Base-by-base conservation (phyloP, 2,113 vertebrate species). In the Forbesichthys agassizii region DNA sequence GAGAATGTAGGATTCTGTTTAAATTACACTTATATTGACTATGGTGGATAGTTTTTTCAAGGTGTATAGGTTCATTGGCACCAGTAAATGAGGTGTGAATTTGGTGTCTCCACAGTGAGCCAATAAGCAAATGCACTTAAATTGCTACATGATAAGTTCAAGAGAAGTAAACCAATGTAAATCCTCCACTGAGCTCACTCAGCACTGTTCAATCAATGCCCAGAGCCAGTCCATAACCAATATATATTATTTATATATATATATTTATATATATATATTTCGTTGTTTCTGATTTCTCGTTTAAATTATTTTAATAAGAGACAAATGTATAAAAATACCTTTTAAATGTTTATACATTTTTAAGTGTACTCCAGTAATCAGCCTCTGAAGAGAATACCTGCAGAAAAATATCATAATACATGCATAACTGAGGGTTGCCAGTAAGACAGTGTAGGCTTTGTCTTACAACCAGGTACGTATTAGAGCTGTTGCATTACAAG, bases 201-300 rank as follows among this genome's bases (percentile, higher is more conserved):
- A 74, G 61, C 60, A 48, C 71, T 76, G 46, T 78, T 86, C 77
- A 81, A 71, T 62, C 36, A 55, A 62, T 61, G 85, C 79, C 75
- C 64, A 5, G 66, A 81, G 81, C 60, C 1, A 77, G 82, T 68
- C 75, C 58, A 71, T 48, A 57, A 63, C 71, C 72, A 49, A 82
- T 58, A 16, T 16, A 16, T 16, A 16, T 16, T 16, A 16, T 16
- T 16, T 16, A 16, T 16, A 16, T 16, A 16, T 16, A 16, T 16
- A 16, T 16, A 16, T 16, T 0, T 16, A 16, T 16, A 16, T 16
- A 16, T 16, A 16, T 16, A 16, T 16, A 16, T 16, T 16, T 16
- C 16, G 16, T 58, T n/a, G 8, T 70, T 68, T 68, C 33, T 61
- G 33, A 46, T 51, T 6, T 47, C 65, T 57, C 49, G 27, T 27